Evolutionary conservation across 2,888 invertebrate species (phyloP), one percentile per base, ranked within the genome.

Genomic region (Protodeltote pygarga): DNA sequence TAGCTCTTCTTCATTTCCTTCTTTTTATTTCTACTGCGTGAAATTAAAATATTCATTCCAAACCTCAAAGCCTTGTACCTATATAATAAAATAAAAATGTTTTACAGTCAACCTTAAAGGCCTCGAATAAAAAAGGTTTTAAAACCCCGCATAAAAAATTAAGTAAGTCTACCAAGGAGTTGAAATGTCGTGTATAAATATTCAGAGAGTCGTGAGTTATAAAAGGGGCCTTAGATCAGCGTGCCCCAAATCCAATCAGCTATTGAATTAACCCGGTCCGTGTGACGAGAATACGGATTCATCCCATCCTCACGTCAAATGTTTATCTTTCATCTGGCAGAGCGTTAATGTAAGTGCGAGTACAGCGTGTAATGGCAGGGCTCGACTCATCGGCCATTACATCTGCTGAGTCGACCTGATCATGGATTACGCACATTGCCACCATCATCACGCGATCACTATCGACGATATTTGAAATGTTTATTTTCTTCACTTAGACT

Each of bases 271-370:
- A 88, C 89, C 85, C 85, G 78, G 85, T 80, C 87, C 81, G 85
- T 89, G 90, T 90, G 91, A 91, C 89, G 87, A 78, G 91, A 91
- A 92, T 92, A 91, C 89, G 87, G 87, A 92, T 89, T 87, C 85
- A 79, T 80, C 77, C 83, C 76, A 77, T 85, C 85, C 85, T 89
- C 84, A 84, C 87, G 87, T 89, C 87, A 90, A 90, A 89, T 91
- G 90, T 90, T 91, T 90, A 89, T 91, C 90, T 90, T 91, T 87
- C 89, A 91, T 90, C 90, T 85, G 77, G 83, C 80, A 80, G 77
- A 75, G 81, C 83, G 86, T 85, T 87, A 83, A 85, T 85, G 84
- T 89, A 82, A 87, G 85, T 85, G 80, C 69, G 78, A 81, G 81
- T 79, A 83, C 81, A 79, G 68, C 77, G 73, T 82, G 84, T 86